Evolutionary conservation across 2,113 vertebrate species (phyloP).

Genomic region (Gadus macrocephalus): DNA sequence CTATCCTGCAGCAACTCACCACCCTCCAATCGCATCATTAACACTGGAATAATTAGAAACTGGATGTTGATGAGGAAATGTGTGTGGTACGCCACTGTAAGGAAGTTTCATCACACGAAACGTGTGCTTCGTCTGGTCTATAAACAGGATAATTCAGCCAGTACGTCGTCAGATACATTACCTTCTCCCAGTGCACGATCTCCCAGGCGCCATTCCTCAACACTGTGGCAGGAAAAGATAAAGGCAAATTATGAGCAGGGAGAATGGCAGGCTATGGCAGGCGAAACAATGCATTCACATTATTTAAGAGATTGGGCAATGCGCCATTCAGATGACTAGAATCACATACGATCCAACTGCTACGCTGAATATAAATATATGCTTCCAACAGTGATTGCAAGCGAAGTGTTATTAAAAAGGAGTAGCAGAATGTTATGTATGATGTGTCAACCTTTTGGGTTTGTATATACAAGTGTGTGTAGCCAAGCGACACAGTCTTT

Average conservation of each 20-base stretch:
- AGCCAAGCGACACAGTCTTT: no score
- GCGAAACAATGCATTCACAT: no score
- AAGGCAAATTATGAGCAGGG: neutral
- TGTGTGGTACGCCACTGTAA: neutral
- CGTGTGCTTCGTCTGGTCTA: neutral
- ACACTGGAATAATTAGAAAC: slow-evolving; percentile 45
- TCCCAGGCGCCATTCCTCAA: slow-evolving; percentile 97
- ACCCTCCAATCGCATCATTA: slow-evolving; percentile 31
- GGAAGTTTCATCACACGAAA: no score
- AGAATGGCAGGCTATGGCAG: neutral
- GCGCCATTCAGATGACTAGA: no score
- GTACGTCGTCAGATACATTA: slow-evolving; percentile 52
- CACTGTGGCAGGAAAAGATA: slow-evolving; percentile 63
- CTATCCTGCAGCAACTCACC: slow-evolving; percentile 47
- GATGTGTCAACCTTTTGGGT: no score
- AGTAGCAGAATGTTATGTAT: no score
- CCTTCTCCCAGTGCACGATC: slow-evolving; percentile 99
- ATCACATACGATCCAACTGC: no score
- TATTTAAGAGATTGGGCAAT: no score
- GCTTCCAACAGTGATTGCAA: no score
- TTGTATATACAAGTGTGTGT: no score
- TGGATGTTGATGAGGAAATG: slow-evolving; percentile 16
- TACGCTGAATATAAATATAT: no score
- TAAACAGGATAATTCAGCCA: slow-evolving; percentile 1
- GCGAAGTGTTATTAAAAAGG: no score